Evolutionary conservation across 92 coral and sea anemone species (phyloP).

Genomic region (Phymanthus crucifer): DNA sequence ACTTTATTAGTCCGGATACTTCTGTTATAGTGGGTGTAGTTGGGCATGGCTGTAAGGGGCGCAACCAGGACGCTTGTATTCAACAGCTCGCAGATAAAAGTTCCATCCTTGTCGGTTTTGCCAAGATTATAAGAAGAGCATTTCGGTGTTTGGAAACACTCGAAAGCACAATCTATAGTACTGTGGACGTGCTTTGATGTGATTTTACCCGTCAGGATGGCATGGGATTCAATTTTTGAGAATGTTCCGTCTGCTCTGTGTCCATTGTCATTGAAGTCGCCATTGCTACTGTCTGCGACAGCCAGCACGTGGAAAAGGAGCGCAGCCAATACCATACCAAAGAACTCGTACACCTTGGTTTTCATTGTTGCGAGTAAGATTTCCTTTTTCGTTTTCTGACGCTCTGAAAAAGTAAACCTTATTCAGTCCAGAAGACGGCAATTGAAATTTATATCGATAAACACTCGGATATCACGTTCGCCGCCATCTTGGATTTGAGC

Average conservation of each 20-base stretch:
- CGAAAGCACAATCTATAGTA: neutral
- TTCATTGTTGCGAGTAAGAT: no score
- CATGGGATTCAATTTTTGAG: neutral
- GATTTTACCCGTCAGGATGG: neutral
- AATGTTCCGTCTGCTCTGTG: neutral
- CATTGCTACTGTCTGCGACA: neutral
- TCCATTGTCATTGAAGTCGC: neutral
- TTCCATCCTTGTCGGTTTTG: neutral
- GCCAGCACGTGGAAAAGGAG: neutral
- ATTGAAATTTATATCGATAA: no score
- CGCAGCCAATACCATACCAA: no score
- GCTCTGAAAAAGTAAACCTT: no score
- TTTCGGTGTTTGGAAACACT: neutral
- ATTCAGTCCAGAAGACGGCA: no score
- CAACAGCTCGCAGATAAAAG: neutral
- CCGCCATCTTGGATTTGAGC: no score
- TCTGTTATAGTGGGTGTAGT: neutral
- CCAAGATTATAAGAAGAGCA: neutral
- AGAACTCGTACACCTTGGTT: no score
- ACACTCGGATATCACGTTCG: no score
- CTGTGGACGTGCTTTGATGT: neutral
- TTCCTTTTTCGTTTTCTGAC: no score
- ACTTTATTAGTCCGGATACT: no score
- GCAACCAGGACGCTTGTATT: neutral
- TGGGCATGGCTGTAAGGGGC: neutral